A percentile compares a stretch with the other conserved stretches of the same genome.
Evolutionary conservation across 2,888 invertebrate species (phyloP).

Genomic region (Yponomeuta sedellus): DNA sequence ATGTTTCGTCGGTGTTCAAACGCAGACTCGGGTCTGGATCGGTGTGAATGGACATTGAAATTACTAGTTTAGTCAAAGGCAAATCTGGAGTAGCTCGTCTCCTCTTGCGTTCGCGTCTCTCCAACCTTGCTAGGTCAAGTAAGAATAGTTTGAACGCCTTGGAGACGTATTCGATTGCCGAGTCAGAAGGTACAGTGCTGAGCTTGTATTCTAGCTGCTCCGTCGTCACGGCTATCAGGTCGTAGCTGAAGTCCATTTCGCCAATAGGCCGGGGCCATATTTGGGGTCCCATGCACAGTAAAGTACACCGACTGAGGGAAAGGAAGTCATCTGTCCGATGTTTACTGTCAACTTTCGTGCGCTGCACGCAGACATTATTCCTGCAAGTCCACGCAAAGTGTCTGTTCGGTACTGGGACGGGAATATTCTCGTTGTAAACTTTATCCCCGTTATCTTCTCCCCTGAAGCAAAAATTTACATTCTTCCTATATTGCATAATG

Average conservation of each 20-base stretch:
- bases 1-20: conserved; percentile 83
- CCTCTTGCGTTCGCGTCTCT: conserved; percentile 47
- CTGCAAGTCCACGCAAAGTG: background rate
- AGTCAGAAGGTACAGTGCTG: conserved; percentile 45
- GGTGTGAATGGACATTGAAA: conserved; percentile 70
- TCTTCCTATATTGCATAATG: too few relatives aligned
- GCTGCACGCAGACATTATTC: background rate
- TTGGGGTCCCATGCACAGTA: conserved; percentile 82
- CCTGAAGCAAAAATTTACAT: too few relatives aligned
- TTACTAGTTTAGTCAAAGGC: conserved; percentile 31
- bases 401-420: too few relatives aligned
- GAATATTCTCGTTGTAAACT: too few relatives aligned
- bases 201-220: conserved; percentile 72
- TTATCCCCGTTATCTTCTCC: too few relatives aligned
- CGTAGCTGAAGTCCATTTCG: conserved; percentile 76
- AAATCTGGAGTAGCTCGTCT: background rate
- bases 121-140: conserved; percentile 59
- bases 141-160: conserved; percentile 71
- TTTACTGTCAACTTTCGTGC: background rate
- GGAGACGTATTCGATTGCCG: conserved; percentile 40
- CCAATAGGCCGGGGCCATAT: conserved; percentile 88
- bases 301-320: conserved; percentile 81
- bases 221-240: conserved; percentile 73
- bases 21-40: conserved; percentile 74
- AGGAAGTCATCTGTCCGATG: background rate